These are phyloP conservation scores for Ditylenchus weischeri DNA, from an alignment of 2,888 invertebrate genomes.

Conservation along the genomic window DNA sequence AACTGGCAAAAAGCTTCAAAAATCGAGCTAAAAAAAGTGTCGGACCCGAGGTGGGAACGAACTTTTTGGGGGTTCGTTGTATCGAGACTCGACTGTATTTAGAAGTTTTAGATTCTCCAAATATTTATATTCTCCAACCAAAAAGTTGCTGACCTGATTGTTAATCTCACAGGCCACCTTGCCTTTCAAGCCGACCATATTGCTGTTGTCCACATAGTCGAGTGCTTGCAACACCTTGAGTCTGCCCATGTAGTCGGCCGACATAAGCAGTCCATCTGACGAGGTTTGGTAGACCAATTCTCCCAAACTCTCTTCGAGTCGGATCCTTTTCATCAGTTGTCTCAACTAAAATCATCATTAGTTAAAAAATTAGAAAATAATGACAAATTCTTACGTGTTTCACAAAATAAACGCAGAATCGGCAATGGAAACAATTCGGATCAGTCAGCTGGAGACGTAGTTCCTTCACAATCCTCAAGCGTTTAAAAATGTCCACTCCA, in stretches of 20 bases:
- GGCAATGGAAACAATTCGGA: constrained; percentile 60
- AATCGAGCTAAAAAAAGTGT: too few species aligned
- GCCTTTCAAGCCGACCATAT: constrained; percentile 74
- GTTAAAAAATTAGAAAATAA: background rate
- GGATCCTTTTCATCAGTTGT: constrained; percentile 13
- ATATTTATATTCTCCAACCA: background rate
- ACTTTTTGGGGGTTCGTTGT: too few species aligned
- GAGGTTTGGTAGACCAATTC: constrained; percentile 76
- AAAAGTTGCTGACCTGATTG: constrained; percentile 37
- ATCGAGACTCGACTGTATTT: too few species aligned
- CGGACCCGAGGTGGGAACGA: too few species aligned
- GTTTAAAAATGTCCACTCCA: constrained; percentile 29
- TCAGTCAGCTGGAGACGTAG: constrained; percentile 24
- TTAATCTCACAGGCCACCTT: constrained; percentile 61
- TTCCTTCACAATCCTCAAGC: constrained; percentile 17
- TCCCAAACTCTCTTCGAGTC: constrained; percentile 65
- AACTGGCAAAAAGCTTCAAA: too few species aligned
- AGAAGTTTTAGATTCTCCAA: background rate
- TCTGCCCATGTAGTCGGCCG: constrained; percentile 83
- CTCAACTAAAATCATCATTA: constrained; percentile 24
- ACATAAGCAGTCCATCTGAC: constrained; percentile 77
- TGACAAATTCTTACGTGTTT: constrained; percentile 62
- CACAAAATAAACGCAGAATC: constrained; percentile 76
- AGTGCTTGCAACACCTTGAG: constrained; percentile 69
- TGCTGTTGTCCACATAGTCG: constrained; percentile 73